Evolutionary conservation across 2,888 invertebrate species (phyloP).

Genomic region (Patella pellucida): DNA sequence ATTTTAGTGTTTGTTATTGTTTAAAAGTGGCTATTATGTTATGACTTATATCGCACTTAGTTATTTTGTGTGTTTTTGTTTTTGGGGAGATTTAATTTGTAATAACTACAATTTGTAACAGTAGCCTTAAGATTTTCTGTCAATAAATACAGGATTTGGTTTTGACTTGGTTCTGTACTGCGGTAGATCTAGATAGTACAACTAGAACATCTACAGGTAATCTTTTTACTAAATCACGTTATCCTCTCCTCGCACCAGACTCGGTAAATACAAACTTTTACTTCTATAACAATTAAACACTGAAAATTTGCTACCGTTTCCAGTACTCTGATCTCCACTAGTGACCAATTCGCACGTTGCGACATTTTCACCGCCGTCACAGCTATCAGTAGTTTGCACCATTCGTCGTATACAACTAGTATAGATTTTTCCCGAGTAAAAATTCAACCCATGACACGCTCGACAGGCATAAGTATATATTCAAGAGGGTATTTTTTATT

Average conservation of each 20-base stretch:
- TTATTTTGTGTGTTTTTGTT: no score
- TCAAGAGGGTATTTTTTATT: slow-evolving; percentile 5
- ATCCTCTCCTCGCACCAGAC: no score
- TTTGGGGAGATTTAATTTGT: no score
- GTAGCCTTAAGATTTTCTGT: no score
- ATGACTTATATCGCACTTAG: no score
- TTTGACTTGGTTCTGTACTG: neutral
- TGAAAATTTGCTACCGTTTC: slow-evolving; percentile 1
- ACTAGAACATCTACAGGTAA: no score
- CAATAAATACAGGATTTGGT: no score
- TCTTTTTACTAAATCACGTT: no score
- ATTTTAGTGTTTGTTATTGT: no score
- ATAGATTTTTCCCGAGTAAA: neutral
- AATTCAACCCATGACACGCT: neutral
- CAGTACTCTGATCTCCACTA: neutral
- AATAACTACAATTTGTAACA: no score
- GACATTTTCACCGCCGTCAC: neutral
- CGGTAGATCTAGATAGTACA: slow-evolving; percentile 4
- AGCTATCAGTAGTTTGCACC: neutral
- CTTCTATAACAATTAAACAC: neutral
- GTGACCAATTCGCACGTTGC: neutral
- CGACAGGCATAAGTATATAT: neutral
- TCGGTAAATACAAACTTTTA: neutral
- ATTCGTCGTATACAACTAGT: no score
- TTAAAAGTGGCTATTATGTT: no score